Evolutionary conservation across 2,797 vertebrate species (phyloP), one percentile per base, ranked within the genome.

Genomic region (Pangasius sanitwongsei): DNA sequence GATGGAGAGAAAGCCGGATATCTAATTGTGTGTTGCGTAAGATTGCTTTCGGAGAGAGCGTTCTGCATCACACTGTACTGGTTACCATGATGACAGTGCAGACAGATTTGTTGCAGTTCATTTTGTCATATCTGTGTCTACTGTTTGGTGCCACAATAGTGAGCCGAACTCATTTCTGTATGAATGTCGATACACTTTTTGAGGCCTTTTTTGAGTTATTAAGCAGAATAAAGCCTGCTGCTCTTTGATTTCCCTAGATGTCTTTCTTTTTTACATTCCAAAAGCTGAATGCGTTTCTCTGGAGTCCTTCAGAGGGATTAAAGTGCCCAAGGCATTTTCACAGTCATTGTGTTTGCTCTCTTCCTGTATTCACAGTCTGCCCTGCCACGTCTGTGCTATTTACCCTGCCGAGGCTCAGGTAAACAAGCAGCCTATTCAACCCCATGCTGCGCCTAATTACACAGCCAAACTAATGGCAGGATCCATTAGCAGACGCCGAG

Each of bases 401-500:
- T 92, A 87, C 90, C 85, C 86, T 25, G 65, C 61, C 37, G 86
- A 89, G 69, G 12, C 48, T 57, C 78, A 90, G 89, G 87, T 89
- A 91, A 90, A 91, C 90, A 91, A 86, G 78, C 83, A 86, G 90
- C 88, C 86, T 87, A 83, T 86, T 89, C 89, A 75, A 82, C 53
- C 88, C 74, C 78, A 72, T 86, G 83, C 83, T 87, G 70, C 59
- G 65, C 72, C 84, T 90, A 92, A 92, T 92, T 90, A 89, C 78
- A 89, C 89, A 83, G 90, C 83, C 87, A 87, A 91, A 88, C 87
- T 91, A 91, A 91, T 90, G 82, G 89, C 90, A 91, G 89, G 63
- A 89, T 89, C 85, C 63, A 86, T 92, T 90, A 92, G 75, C 86
- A 89, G 70, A 90, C 12, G 50, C 63, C 20, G 44, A 86, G 70